Percentiles rank a stretch among this genome's conserved stretches.
Conservation (phyloP, 2,113 vertebrate species). For the Hippoglossus stenolepis region DNA sequence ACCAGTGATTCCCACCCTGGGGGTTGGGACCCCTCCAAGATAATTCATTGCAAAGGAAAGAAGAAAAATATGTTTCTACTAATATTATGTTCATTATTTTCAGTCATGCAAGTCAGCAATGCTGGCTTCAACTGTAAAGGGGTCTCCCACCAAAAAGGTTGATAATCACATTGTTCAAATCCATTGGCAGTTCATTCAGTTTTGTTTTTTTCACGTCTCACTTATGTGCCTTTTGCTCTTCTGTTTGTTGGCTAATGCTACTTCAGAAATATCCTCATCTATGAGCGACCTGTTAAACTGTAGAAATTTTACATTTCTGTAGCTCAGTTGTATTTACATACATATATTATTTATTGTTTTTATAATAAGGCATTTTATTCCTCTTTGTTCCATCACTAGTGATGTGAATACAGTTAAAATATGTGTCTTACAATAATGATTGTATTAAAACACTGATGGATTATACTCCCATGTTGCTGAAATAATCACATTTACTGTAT, state of each 20-base stretch:
- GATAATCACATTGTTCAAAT: not conserved
- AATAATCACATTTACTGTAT: conserved; percentile 1
- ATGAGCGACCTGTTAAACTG: not conserved
- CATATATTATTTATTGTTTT: conserved; percentile 1
- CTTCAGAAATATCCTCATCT: not conserved
- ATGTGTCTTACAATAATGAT: conserved; percentile 1
- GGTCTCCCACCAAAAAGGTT: not conserved
- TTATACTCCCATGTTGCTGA: conserved; percentile 11
- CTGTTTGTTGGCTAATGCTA: conserved; percentile 26
- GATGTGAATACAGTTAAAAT: conserved; percentile 17
- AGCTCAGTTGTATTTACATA: not conserved
- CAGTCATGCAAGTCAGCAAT: not conserved
- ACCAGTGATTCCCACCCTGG: no score
- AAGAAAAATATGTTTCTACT: no score
- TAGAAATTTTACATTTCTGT: not conserved
- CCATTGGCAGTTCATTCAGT: conserved; percentile 18
- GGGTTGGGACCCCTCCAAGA: no score
- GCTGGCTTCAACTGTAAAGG: not conserved
- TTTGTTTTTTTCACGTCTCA: conserved; percentile 25
- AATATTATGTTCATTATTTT: no score
- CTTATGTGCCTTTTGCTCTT: conserved; percentile 67
- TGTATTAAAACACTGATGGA: conserved; percentile 15
- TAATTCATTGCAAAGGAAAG: no score
- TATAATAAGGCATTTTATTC: not conserved
- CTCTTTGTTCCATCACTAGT: not conserved